Base-by-base conservation (phyloP, 2,888 invertebrate genomes). In the Cryptosula pallasiana region DNA sequence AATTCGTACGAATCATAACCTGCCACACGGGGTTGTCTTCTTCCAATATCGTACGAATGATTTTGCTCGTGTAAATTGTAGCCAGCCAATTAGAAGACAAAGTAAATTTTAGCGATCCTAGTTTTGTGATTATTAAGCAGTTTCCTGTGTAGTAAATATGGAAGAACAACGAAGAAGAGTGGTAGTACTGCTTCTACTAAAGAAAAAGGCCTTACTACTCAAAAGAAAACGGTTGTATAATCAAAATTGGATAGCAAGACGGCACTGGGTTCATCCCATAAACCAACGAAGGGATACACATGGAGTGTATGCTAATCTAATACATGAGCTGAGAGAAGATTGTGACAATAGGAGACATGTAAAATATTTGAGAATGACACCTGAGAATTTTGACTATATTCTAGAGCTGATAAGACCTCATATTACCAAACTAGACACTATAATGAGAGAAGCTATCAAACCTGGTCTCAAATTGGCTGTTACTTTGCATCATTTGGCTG, bases 391-490 rank as follows among this genome's bases (percentile, higher is more conserved):
- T 13, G 63, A 63, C 63, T 32, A 63, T 63, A 9, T 63, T 2
- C 63, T 63, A 32, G 2, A 27, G 13, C 32, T 63, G 27, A 32
- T 63, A 27, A 9, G n/a, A 5, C 63, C 63, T 32, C 27, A 25
- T 2, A 63, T 63, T 2, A 63, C 63, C 9, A 63, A 63, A 32
- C 2, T 13, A 63, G 63, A 63, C 63, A 63, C 27, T 5, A 3
- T 32, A 2, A 29, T 63, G 32, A 27, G 63, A 34, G 9, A 13
- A 32, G 32, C 63, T 25, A 32, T 63, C 13, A 32, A 63, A n/a
- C 63, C 63, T 13, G 63, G 34, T 16, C n/a, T 63, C 16, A 63
- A 63, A n/a, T 34, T 63, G 63, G 63, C 63, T 25, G 27, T 63
- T 5, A 63, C 63, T 13, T n/a, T 63, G 5, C 63, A 63, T 34